Evolutionary conservation across 2,888 invertebrate species (phyloP), one percentile per base, ranked within the genome.

Genomic region (Cancer borealis): DNA sequence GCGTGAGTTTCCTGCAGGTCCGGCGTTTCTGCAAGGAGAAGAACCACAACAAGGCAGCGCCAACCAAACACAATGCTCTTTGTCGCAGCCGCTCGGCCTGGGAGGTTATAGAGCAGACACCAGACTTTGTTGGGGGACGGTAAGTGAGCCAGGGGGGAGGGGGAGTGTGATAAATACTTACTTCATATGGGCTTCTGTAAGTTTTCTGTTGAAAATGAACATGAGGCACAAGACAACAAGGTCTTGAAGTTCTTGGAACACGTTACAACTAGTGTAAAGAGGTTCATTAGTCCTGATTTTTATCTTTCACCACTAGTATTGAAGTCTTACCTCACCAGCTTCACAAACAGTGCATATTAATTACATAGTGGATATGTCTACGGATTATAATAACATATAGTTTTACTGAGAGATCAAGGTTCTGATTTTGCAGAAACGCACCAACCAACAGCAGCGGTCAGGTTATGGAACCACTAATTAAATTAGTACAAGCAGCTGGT

Each of bases 21-120:
- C 88, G 49, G 45, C 88, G 30, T 47, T 98, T 97, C 96, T 98
- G 98, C 96, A 97, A 97, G 96, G 97, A 97, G 87, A 97, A 97
- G 46, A 97, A 97, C 73, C 98, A 96, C 92, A 92, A 93, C 87
- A 21, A 92, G 14, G 92, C 90, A 12, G 94, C 95, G 0, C 96
- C 96, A 0, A 96, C 96, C 91, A 96, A 96, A 95, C 96, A 96
- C 92, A 96, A 96, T 95, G 96, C 96, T 54, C 96, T 96, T 92
- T 96, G 96, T 95, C 96, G 96, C n/a, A 96, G 96, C 21, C 95
- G 96, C 47, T 96, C 96, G 89, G 96, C 96, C 10, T 96, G 96
- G 96, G 96, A 96, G 49, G 96, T 96, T 60, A 96, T 96, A n/a
- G 94, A 95, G 49, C 95, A 96, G 39, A 96, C 96, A 26, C 94